phyloP scores from a whole-genome alignment of 2,797 vertebrate species.

The Siniperca obscura region DNA sequence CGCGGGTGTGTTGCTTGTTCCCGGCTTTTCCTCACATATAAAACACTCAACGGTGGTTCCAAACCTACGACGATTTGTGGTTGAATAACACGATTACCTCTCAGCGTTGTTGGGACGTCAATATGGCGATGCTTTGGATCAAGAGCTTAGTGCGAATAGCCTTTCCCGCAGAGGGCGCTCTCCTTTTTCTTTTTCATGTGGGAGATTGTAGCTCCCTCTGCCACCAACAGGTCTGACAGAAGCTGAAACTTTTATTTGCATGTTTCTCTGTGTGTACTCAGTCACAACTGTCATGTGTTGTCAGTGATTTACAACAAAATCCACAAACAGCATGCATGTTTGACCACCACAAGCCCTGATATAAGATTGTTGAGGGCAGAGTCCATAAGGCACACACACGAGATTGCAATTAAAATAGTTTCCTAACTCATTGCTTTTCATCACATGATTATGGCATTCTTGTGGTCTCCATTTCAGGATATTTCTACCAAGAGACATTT shows the following conservation, averaged over 20 bases:
- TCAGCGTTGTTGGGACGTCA: constrained; percentile 87
- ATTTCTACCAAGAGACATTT: constrained; percentile 18
- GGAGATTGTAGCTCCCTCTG: constrained; percentile 17
- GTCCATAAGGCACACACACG: background rate
- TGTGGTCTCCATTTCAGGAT: constrained; percentile 21
- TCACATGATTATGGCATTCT: background rate
- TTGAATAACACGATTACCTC: constrained; percentile 84
- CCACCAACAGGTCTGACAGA: constrained; percentile 70
- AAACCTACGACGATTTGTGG: constrained; percentile 54
- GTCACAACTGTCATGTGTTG: background rate
- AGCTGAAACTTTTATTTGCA: constrained; percentile 45
- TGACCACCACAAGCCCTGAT: background rate
- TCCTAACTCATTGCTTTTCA: background rate
- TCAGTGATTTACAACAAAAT: background rate
- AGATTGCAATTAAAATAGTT: background rate
- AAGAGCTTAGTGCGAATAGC: constrained; percentile 79
- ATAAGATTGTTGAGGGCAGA: background rate
- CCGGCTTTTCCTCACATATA: constrained; percentile 3
- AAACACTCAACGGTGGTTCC: constrained; percentile 16
- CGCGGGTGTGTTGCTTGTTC: constrained; percentile 26
- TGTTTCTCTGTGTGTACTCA: background rate
- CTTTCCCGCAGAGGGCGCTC: constrained; percentile 79
- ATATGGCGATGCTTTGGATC: constrained; percentile 88
- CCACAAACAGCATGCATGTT: background rate
- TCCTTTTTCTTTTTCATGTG: constrained; percentile 57